phyloP scores from a whole-genome alignment of 2,888 invertebrate species.

The Nineta flava region DNA sequence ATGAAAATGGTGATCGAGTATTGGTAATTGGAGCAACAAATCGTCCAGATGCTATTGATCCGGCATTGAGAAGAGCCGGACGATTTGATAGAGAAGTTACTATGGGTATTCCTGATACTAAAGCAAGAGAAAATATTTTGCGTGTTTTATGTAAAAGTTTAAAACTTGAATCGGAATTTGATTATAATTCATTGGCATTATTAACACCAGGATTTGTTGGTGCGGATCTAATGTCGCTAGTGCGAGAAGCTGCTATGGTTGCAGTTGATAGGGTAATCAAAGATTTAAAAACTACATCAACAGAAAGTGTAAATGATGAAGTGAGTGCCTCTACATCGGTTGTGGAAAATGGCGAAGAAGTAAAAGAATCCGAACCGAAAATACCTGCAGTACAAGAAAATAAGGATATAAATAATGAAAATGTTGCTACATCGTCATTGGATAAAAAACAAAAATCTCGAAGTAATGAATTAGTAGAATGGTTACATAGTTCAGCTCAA shows the following conservation, averaged over 20 bases:
- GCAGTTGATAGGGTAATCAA: conserved; percentile 52
- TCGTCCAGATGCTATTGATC: conserved; percentile 81
- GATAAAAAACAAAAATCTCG: conserved; percentile 8
- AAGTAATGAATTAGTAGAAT: conserved; percentile 35
- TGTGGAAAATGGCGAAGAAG: no score
- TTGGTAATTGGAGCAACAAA: conserved; percentile 93
- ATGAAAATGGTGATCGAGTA: conserved; percentile 41
- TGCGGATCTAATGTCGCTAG: conserved; percentile 76
- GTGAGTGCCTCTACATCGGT: no score
- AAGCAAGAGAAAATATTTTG: conserved; percentile 67
- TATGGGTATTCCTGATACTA: conserved; percentile 81
- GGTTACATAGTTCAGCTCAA: conserved; percentile 46
- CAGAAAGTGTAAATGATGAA: conserved; percentile 6
- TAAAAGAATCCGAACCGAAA: neutral
- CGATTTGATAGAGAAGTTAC: conserved; percentile 89
- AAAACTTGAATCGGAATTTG: conserved; percentile 50
- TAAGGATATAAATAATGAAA: conserved; percentile 5
- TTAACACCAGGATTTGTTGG: conserved; percentile 93
- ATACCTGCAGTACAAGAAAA: conserved; percentile 1
- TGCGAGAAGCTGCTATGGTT: conserved; percentile 74
- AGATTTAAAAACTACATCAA: conserved; percentile 13
- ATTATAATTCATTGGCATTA: conserved; percentile 57
- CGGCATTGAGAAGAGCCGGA: conserved; percentile 79
- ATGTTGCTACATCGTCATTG: neutral
- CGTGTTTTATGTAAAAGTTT: conserved; percentile 52